phyloP scores from a whole-genome alignment of 2,888 invertebrate genomes.

The Notodonta ziczac region DNA sequence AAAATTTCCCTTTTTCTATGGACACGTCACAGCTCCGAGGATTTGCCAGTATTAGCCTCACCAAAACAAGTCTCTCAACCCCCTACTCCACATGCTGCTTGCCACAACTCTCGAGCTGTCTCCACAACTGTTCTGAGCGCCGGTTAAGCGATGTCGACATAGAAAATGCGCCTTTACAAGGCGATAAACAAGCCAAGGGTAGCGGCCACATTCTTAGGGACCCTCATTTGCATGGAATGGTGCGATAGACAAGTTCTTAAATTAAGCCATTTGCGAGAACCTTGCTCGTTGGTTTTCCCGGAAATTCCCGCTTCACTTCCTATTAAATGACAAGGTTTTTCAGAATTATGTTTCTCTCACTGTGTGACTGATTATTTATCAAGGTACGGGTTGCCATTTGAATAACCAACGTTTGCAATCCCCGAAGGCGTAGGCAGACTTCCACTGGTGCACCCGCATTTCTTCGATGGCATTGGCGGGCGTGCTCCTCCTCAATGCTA shows the following conservation, averaged over 20 bases:
- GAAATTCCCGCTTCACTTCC: background rate
- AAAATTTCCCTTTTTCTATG: background rate
- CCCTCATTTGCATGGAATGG: background rate
- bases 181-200: background rate
- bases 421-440: too few species aligned
- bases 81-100: background rate
- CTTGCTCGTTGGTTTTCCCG: background rate
- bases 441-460: too few species aligned
- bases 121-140: background rate
- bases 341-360: too few species aligned
- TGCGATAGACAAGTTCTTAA: background rate
- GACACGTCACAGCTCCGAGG: background rate
- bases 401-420: too few species aligned
- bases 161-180: conserved; percentile 2
- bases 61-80: background rate
- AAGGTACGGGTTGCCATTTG: too few species aligned
- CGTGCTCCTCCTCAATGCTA: too few species aligned
- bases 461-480: too few species aligned
- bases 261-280: background rate
- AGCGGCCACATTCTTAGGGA: background rate
- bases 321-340: too few species aligned
- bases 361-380: too few species aligned
- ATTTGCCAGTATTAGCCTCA: background rate
- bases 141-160: background rate
- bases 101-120: background rate